phyloP scores from a whole-genome alignment of 2,797 vertebrate genomes.

The Thalassophryne amazonica region DNA sequence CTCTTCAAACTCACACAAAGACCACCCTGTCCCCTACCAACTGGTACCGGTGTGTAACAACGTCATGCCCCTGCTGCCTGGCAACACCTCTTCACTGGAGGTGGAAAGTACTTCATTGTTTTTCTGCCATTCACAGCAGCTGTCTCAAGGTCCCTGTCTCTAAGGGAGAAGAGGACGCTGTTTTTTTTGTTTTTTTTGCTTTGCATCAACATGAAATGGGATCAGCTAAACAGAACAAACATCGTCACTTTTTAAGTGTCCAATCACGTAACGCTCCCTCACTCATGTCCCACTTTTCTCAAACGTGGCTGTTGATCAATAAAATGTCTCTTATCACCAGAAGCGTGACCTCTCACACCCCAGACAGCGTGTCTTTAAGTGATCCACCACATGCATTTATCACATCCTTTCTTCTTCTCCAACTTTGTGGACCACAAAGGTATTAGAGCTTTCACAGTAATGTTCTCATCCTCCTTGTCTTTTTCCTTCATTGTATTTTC shows the following conservation, averaged over 20 bases:
- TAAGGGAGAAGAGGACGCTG: slow-evolving; percentile 29
- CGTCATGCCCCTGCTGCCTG: slow-evolving; percentile 69
- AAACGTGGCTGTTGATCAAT: slow-evolving; percentile 46
- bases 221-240: neutral
- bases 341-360: slow-evolving; percentile 34
- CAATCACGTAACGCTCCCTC: slow-evolving; percentile 31
- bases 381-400: slow-evolving; percentile 11
- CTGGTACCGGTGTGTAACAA: slow-evolving; percentile 11
- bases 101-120: slow-evolving; percentile 65
- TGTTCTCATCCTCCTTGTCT: slow-evolving; percentile 25
- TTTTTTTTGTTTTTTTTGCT: slow-evolving; percentile 3
- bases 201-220: neutral
- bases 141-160: slow-evolving; percentile 67
- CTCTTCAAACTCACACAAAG: neutral
- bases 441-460: slow-evolving; percentile 14
- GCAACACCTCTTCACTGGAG: slow-evolving; percentile 70
- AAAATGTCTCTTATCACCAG: slow-evolving; percentile 44
- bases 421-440: slow-evolving; percentile 1
- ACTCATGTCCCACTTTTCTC: slow-evolving; percentile 27
- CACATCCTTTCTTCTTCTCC: slow-evolving; percentile 1
- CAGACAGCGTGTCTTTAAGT: slow-evolving; percentile 16
- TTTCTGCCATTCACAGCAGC: slow-evolving; percentile 63
- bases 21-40: slow-evolving; percentile 11
- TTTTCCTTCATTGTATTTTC: slow-evolving; percentile 7
- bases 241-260: slow-evolving; percentile 28